phyloP scores from a whole-genome alignment of 2,888 invertebrate genomes.

The Ischnura elegans region DNA sequence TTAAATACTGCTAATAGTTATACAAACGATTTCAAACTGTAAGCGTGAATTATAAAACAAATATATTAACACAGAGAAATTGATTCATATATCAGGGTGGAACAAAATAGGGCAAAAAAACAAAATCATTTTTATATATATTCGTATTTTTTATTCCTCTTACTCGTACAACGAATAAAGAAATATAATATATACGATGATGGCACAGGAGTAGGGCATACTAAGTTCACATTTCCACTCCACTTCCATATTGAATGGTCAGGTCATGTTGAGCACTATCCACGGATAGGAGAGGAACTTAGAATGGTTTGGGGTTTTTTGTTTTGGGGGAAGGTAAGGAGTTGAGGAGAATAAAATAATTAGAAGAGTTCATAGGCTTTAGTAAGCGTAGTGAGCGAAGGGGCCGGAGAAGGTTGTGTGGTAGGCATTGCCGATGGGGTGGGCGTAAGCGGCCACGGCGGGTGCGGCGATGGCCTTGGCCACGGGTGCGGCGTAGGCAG shows the following conservation, averaged over 20 bases:
- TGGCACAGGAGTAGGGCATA: conserved; percentile 51
- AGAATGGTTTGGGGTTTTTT: background rate
- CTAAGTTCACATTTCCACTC: conserved; percentile 44
- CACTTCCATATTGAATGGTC: background rate
- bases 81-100: no score
- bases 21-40: no score
- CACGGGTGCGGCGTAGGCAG: conserved; percentile 63
- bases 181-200: conserved; percentile 54
- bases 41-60: no score
- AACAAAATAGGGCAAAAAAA: background rate
- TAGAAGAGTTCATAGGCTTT: background rate
- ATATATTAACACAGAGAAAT: no score
- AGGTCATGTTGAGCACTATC: background rate
- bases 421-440: conserved; percentile 69
- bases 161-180: conserved; percentile 60
- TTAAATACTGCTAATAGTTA: no score
- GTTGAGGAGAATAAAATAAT: background rate
- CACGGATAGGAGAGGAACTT: conserved; percentile 11
- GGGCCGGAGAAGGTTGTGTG: conserved; percentile 67
- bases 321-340: background rate
- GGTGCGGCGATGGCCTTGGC: conserved; percentile 70
- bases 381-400: conserved; percentile 64
- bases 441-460: conserved; percentile 70
- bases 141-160: conserved; percentile 32
- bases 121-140: background rate